Evolutionary conservation across 2,888 invertebrate genomes (phyloP).

Genomic region (Biston betularia): DNA sequence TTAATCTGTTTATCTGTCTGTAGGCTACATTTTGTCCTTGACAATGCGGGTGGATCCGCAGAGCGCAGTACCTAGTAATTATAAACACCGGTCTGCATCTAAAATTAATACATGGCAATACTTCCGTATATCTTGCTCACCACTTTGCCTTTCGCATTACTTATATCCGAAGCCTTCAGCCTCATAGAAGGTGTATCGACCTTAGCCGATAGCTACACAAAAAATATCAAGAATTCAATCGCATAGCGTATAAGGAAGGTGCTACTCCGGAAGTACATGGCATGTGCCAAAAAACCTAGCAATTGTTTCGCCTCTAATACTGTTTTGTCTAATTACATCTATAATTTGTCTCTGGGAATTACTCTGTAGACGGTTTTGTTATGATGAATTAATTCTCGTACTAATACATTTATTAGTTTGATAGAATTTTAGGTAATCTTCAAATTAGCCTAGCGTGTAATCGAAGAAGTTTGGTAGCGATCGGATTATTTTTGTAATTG

Average conservation of each 20-base stretch:
- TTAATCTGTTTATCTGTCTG: no score
- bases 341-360: no score
- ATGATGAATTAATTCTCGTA: no score
- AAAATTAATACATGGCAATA: not conserved
- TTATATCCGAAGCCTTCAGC: slow-evolving; percentile 1
- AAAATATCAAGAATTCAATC: slow-evolving; percentile 31
- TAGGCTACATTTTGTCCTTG: no score
- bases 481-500: no score
- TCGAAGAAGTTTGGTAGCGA: no score
- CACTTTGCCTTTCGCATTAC: not conserved
- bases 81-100: not conserved
- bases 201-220: slow-evolving; percentile 29
- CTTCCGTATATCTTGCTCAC: slow-evolving; percentile 10
- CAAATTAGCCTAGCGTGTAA: no score
- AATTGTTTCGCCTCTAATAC: slow-evolving; percentile 11
- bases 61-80: no score
- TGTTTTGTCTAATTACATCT: not conserved
- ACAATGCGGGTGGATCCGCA: no score
- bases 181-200: slow-evolving; percentile 14
- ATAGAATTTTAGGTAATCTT: no score
- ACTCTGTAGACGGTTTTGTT: no score
- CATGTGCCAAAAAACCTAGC: slow-evolving; percentile 5
- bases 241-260: slow-evolving; percentile 36
- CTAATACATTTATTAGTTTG: no score
- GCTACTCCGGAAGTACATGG: slow-evolving; percentile 28